Conservation (phyloP, 2,113 vertebrate species). For the Saccopteryx bilineata region DNA sequence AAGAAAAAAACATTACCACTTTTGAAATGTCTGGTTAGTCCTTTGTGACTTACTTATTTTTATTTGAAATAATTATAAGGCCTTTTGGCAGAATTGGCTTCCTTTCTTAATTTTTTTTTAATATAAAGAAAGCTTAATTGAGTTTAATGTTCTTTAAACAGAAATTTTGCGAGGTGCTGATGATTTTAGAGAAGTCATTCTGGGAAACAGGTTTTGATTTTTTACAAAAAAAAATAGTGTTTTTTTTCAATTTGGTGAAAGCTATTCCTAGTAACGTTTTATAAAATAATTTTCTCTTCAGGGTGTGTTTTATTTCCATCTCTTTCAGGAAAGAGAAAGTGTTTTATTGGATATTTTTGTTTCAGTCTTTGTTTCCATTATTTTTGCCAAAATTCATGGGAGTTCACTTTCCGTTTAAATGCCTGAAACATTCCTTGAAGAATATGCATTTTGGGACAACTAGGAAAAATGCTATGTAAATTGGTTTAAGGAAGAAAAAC, state of each 20-base stretch:
- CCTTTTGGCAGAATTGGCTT: conserved; percentile 76
- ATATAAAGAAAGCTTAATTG: conserved; percentile 71
- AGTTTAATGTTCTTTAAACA: conserved; percentile 68
- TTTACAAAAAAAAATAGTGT: conserved; percentile 41
- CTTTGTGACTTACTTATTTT: conserved; percentile 77
- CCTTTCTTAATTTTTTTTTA: conserved; percentile 70
- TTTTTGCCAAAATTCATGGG: conserved; percentile 78
- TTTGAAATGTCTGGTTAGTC: conserved; percentile 76
- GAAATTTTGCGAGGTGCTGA: conserved; percentile 71
- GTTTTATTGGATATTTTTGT: conserved; percentile 80
- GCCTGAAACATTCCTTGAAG: conserved; percentile 72
- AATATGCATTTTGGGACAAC: conserved; percentile 77
- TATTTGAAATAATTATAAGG: conserved; percentile 81
- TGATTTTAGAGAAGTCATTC: conserved; percentile 71
- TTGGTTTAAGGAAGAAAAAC: conserved; percentile 59
- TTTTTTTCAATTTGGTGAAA: conserved; percentile 75
- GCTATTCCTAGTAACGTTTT: conserved; percentile 81
- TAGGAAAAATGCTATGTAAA: conserved; percentile 63
- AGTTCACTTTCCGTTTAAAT: conserved; percentile 77
- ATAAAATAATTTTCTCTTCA: conserved; percentile 85
- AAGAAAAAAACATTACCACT: conserved; percentile 60
- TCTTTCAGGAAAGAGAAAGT: conserved; percentile 80
- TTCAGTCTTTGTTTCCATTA: conserved; percentile 85
- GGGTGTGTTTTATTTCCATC: conserved; percentile 83
- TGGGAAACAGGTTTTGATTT: conserved; percentile 72